Conservation (phyloP, 2,113 vertebrate genomes). For the Proteles cristata region DNA sequence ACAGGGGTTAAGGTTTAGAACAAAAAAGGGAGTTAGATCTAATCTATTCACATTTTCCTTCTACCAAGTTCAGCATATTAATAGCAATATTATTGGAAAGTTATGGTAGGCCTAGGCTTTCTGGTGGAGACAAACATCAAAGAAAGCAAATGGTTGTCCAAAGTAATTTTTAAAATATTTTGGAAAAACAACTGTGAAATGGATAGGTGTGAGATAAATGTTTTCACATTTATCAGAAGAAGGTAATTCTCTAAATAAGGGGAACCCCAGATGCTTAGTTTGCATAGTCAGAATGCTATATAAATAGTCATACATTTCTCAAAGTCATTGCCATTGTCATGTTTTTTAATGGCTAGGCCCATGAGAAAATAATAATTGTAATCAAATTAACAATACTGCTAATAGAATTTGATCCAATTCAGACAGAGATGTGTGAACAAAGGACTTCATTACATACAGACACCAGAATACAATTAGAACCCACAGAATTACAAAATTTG, state of each 20-base stretch:
- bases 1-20: background rate
- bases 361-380: no score
- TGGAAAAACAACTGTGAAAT: background rate
- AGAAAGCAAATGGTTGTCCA: background rate
- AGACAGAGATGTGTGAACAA: no score
- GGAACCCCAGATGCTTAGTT: background rate
- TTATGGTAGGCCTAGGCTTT: background rate
- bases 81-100: background rate
- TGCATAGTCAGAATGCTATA: no score
- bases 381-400: no score
- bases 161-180: background rate
- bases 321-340: no score
- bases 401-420: no score
- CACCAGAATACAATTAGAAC: background rate
- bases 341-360: no score
- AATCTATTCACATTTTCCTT: background rate
- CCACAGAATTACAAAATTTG: background rate
- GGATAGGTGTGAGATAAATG: background rate
- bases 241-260: background rate
- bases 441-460: background rate
- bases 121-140: background rate
- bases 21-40: background rate
- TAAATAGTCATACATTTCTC: no score
- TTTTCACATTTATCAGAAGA: background rate
- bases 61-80: background rate